phyloP scores from a whole-genome alignment of 1,140 invertebrate species.

The Aphelinus certus region DNA sequence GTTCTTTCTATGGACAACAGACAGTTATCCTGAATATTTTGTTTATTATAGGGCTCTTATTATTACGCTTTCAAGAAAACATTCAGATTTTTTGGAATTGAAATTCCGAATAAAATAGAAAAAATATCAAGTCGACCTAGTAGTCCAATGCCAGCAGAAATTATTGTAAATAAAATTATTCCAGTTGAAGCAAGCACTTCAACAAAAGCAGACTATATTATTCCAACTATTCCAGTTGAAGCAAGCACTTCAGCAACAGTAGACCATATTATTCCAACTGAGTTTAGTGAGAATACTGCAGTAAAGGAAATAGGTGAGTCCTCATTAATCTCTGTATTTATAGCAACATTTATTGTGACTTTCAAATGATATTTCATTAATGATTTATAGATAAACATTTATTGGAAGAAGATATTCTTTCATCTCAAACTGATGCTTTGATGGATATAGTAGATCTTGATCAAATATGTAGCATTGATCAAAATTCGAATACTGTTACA shows the following conservation, averaged over 20 bases:
- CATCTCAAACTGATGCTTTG: slow-evolving; percentile 34
- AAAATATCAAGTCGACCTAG: background rate
- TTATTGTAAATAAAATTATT: background rate
- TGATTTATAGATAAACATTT: no score
- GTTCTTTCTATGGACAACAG: slow-evolving; percentile 1
- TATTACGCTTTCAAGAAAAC: slow-evolving; percentile 43
- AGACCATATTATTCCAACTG: no score
- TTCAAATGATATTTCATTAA: no score
- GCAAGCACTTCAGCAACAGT: background rate
- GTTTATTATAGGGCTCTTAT: slow-evolving; percentile 41
- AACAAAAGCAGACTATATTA: background rate
- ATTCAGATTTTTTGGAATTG: slow-evolving; percentile 42
- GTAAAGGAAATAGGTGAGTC: background rate
- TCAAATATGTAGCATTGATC: slow-evolving; percentile 13
- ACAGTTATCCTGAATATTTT: background rate
- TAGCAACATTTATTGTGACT: no score
- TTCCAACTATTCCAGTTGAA: no score
- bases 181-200: background rate
- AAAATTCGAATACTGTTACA: no score
- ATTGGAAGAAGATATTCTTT: slow-evolving; percentile 1
- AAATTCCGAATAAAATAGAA: slow-evolving; percentile 27
- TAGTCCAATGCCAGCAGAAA: slow-evolving; percentile 12
- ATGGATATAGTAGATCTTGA: slow-evolving; percentile 28
- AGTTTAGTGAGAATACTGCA: no score
- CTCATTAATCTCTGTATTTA: no score